Base-by-base conservation (phyloP, 2,888 invertebrate genomes). In the Lepidochitona cinerea region DNA sequence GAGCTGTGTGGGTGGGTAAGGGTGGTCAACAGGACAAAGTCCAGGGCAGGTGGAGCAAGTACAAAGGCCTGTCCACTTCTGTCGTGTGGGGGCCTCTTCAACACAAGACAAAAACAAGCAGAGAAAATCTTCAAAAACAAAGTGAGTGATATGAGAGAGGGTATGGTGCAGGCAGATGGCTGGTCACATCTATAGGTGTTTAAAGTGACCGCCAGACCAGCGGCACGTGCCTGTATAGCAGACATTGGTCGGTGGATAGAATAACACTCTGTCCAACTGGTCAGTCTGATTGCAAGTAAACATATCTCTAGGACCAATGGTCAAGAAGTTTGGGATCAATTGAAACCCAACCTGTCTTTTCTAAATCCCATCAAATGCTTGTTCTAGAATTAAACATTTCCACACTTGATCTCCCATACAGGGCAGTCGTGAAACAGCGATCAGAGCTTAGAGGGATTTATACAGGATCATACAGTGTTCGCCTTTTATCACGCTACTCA, bases 331-430 rank as follows among this genome's bases (percentile, higher is more conserved):
- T 32, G 14, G 29, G 59, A 23, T 29, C 59, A 59, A 29, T 26
- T 59, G 59, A 59, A 59, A 59, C 29, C 59, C 59, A 59, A 59
- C 23, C 59, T 59, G 59, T 59, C 59, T 26, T 59, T 12, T 59
- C 9, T 26, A 29, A 59, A 59, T 59, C 59, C 59, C 1, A 59
- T 59, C 7, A 59, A 29, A 14, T 59, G 23, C 4, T 1, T 14
- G 14, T 59, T 26, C 2, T 23, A 29, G 59, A 23, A 59, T 59
- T 59, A 59, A 59, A 59, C 59, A 59, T 29, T 59, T 26, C 4
- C 4, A 59, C 59, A 59, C 23, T 59, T 59, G 59, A 59, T 14
- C 59, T 32, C 12, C 49, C 49, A 49, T 23, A 18, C 49, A 7
- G 49, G n/a, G 7, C n/a, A 7, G 49, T 7, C 49, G 18, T 49